Base-by-base conservation (phyloP, 1,140 invertebrate genomes). In the Neodiprion lecontei region DNA sequence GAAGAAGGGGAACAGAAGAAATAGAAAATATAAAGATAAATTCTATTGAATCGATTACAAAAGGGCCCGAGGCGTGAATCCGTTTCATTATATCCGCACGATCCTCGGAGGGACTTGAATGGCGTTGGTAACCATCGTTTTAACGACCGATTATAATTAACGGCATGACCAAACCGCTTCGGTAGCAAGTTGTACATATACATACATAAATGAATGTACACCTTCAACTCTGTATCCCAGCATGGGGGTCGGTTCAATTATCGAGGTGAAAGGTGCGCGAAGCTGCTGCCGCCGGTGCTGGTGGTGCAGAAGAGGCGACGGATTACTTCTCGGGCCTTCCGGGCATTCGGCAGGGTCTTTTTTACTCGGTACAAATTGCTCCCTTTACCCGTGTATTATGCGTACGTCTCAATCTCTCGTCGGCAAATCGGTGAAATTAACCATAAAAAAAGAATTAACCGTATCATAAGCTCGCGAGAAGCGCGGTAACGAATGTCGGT, bases 141-240 rank as follows among this genome's bases (percentile, higher is more conserved):
- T 68, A 48, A 71, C 74, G 28, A 69, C 40, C 21, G 72, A 40
- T 48, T 71, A 76, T 72, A 73, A 76, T 72, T 73, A 75, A 70
- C 77, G 23, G 48, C 67, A 48, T 70, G 73, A 72, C 69, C 70
- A 68, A 67, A 48, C 48, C 48, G 48, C 66, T 70, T 70, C 74
- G 70, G 71, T 71, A 68, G 70, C 76, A 47, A 53, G 67, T 73
- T 75, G 72, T 23, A 75, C 49, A 70, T 80, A 81, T 77, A 81
- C 77, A 81, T 79, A 78, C 78, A 75, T 74, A 9, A 53, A 23
- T 8, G 21, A 4, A 48, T 4, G 68, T 40, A 14, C 14, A 1
- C 49, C 71, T 72, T 66, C 47, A 65, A 72, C 67, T 66, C 48
- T 40, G 68, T 14, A 69, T 69, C 68, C 14, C 68, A 69, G 68